Conservation (phyloP, 2,113 vertebrate species). For the Channa maculata region DNA sequence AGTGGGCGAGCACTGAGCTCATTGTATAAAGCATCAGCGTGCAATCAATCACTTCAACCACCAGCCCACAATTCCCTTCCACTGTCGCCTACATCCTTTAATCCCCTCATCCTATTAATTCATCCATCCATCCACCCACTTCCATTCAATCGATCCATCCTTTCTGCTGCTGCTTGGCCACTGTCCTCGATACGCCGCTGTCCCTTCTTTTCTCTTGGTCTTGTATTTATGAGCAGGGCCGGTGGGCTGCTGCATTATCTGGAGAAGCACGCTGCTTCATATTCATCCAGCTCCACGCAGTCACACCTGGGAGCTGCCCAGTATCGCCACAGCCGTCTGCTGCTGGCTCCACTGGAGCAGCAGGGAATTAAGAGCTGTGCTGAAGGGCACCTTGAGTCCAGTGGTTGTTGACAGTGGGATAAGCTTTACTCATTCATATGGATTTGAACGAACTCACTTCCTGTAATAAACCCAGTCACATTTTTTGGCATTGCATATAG, state of each 20-base stretch:
- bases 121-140: constrained; percentile 46
- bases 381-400: constrained; percentile 71
- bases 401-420: constrained; percentile 32
- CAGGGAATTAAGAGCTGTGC: constrained; percentile 37
- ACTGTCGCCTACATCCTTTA: constrained; percentile 51
- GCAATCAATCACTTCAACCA: constrained; percentile 58
- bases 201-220: neutral
- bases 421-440: constrained; percentile 38
- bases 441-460: constrained; percentile 42
- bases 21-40: constrained; percentile 50
- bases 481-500: constrained; percentile 22
- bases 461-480: constrained; percentile 14
- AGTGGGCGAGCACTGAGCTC: constrained; percentile 51
- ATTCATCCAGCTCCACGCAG: constrained; percentile 32
- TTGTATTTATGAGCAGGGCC: constrained; percentile 6
- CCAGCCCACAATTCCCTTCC: constrained; percentile 34
- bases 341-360: constrained; percentile 45
- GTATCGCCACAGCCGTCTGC: constrained; percentile 41
- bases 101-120: constrained; percentile 54
- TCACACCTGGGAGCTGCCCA: constrained; percentile 52
- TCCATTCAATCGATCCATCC: constrained; percentile 7
- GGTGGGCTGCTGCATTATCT: neutral
- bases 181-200: neutral
- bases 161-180: neutral
- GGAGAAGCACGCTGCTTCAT: constrained; percentile 33